A percentile compares a stretch with the other conserved stretches of the same genome.
phyloP scores from a whole-genome alignment of 2,113 vertebrate genomes.

The Rhabdornis inornatus region DNA sequence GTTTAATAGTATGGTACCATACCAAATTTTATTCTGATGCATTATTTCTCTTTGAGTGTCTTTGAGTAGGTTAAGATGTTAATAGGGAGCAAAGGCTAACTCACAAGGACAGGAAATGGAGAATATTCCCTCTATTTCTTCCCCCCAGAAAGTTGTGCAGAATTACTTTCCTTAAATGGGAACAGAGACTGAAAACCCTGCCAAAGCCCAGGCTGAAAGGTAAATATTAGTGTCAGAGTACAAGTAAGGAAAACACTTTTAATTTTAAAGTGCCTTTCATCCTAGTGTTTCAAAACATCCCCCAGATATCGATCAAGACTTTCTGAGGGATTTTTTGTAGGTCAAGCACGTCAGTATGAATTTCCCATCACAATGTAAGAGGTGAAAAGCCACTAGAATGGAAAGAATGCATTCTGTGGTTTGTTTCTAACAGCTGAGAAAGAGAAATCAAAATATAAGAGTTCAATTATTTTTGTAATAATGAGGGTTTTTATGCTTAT shows the following conservation, averaged over 20 bases:
- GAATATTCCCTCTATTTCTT: neutral
- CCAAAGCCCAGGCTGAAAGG: neutral
- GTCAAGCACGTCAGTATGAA: neutral
- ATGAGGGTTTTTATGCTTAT: rapidly evolving
- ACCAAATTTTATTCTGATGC: neutral
- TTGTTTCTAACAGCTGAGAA: neutral
- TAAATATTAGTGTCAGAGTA: neutral
- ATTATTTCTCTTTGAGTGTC: neutral
- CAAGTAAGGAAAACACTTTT: neutral
- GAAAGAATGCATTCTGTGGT: neutral
- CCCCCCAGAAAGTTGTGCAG: neutral
- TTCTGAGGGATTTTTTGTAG: neutral
- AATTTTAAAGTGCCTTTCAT: neutral
- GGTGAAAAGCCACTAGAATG: neutral
- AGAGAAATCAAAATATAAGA: neutral
- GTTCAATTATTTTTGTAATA: neutral
- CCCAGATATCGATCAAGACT: neutral
- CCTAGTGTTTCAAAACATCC: neutral
- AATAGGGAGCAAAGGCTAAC: neutral
- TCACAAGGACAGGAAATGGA: neutral
- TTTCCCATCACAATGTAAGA: neutral
- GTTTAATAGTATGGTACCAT: neutral
- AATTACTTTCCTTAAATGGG: neutral
- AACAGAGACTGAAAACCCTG: neutral
- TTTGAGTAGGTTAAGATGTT: neutral